Conservation (phyloP, 2,113 vertebrate species). For the Ginglymostoma cirratum region DNA sequence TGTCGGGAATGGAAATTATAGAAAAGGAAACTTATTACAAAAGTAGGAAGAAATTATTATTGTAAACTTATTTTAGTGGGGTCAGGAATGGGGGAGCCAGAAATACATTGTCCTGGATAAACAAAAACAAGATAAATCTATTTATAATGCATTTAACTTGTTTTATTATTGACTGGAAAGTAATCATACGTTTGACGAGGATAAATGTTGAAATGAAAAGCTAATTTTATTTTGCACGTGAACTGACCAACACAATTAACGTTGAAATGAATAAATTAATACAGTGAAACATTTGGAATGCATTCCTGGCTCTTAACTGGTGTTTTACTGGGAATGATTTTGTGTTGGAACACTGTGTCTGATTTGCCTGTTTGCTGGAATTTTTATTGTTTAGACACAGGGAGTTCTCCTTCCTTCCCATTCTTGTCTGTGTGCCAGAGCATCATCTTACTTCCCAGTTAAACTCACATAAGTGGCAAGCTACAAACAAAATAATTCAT, state of each 20-base stretch:
- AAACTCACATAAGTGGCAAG: not conserved
- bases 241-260: not conserved
- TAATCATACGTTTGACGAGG: not conserved
- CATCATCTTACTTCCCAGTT: not conserved
- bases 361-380: not conserved
- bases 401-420: not conserved
- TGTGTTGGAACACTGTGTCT: not conserved
- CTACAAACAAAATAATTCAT: constrained; percentile 7
- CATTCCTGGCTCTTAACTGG: constrained; percentile 9
- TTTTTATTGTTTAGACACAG: not conserved
- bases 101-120: not conserved
- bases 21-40: not conserved
- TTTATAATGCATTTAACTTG: not conserved
- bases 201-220: not conserved
- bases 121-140: not conserved
- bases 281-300: not conserved
- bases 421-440: not conserved
- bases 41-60: not conserved
- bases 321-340: constrained; percentile 14
- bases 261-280: not conserved
- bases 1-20: not conserved
- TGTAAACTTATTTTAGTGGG: not conserved
- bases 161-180: not conserved
- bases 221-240: not conserved
- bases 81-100: not conserved